These are phyloP conservation scores for Philaethria dido DNA, from an alignment of 2,888 invertebrate genomes.

Conservation along the genomic window DNA sequence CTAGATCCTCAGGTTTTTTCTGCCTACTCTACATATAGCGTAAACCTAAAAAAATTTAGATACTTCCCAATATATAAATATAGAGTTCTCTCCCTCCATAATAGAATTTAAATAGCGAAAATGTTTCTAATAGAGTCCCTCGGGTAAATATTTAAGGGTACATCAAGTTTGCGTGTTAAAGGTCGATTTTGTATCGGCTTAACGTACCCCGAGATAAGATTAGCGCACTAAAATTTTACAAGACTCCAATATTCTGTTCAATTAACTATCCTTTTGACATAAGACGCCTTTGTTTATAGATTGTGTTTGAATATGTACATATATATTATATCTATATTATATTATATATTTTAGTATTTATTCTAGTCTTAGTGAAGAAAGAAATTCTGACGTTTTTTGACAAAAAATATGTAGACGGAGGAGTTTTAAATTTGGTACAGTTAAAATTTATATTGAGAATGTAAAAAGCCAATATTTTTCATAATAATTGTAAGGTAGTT, in stretches of 20 bases:
- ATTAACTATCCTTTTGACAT: conserved; percentile 28
- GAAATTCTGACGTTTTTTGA: too few species aligned
- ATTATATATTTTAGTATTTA: too few species aligned
- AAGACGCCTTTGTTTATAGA: conserved; percentile 2
- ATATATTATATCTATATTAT: neutral
- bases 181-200: conserved; percentile 37
- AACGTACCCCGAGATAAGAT: conserved; percentile 40
- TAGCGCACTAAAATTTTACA: conserved; percentile 29
- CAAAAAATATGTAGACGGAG: too few species aligned
- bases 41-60: neutral
- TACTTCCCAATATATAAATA: neutral
- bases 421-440: too few species aligned
- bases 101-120: conserved; percentile 35
- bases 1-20: too few species aligned
- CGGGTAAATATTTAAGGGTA: conserved; percentile 37
- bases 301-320: neutral
- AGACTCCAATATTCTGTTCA: conserved; percentile 30
- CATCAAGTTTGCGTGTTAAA: conserved; percentile 38
- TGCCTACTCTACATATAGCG: too few species aligned
- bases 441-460: too few species aligned
- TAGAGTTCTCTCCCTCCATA: conserved; percentile 1
- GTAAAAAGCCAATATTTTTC: too few species aligned
- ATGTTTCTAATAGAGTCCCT: conserved; percentile 37
- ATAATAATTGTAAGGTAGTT: too few species aligned
- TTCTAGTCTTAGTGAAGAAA: too few species aligned